phyloP scores from a whole-genome alignment of 2,888 invertebrate species.

The Tipula lateralis region DNA sequence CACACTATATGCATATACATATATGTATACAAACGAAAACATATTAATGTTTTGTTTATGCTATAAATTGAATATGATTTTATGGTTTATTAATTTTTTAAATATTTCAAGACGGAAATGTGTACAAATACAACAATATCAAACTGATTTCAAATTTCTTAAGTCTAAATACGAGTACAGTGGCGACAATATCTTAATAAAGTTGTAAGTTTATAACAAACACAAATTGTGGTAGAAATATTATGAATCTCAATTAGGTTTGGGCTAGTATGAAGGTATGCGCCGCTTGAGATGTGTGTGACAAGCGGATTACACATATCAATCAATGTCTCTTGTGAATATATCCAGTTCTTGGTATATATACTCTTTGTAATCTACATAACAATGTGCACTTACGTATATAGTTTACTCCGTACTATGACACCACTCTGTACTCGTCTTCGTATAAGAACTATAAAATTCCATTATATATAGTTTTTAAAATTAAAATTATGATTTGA shows the following conservation, averaged over 20 bases:
- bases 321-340: not conserved
- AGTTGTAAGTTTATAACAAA: not conserved
- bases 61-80: not conserved
- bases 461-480: not conserved
- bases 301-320: not conserved
- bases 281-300: not conserved
- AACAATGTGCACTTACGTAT: not conserved
- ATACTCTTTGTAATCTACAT: not conserved
- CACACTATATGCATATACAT: no score
- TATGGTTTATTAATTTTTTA: not conserved
- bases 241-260: not conserved
- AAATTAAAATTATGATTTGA: slow-evolving; percentile 5
- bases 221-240: not conserved
- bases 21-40: not conserved
- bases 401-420: not conserved
- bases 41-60: not conserved
- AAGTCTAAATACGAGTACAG: not conserved
- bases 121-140: not conserved
- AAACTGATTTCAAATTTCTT: not conserved
- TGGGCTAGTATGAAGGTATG: not conserved
- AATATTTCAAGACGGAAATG: not conserved
- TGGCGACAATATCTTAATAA: not conserved
- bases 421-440: not conserved
- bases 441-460: not conserved
- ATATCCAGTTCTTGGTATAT: not conserved